These are phyloP conservation scores for Parotocinclus haroldoi DNA, from an alignment of 2,797 vertebrate genomes.

Conservation along the genomic window DNA sequence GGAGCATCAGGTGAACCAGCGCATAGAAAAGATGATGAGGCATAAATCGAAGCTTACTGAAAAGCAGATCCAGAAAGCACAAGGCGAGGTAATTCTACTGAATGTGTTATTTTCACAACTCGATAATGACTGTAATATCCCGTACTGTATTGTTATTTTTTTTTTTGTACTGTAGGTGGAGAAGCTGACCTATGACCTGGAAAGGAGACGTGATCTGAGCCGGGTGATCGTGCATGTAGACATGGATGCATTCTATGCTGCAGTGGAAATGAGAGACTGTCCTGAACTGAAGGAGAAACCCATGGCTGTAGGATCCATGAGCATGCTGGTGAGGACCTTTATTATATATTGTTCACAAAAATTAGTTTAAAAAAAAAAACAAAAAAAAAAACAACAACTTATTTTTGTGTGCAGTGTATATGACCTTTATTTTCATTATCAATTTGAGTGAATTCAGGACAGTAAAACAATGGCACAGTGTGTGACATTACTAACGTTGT, in stretches of 20 bases:
- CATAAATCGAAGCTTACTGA: constrained; percentile 83
- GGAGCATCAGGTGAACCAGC: constrained; percentile 89
- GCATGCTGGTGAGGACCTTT: constrained; percentile 83
- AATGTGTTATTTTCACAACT: no score
- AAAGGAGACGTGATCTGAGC: constrained; percentile 78
- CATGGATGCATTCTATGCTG: constrained; percentile 98
- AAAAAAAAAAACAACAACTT: no score
- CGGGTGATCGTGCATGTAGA: constrained; percentile 90
- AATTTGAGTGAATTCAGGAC: no score
- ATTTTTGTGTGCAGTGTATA: no score
- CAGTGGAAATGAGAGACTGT: constrained; percentile 93
- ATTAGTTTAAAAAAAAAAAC: no score
- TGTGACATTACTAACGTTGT: no score
- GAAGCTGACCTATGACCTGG: constrained; percentile 72
- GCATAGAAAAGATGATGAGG: constrained; percentile 89
- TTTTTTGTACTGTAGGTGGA: constrained; percentile 72
- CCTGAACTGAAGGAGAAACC: constrained; percentile 89
- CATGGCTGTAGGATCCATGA: constrained; percentile 94
- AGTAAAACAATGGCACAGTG: no score
- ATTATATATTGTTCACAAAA: constrained; percentile 2
- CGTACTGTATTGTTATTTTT: not conserved
- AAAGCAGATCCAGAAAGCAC: constrained; percentile 81
- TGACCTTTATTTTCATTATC: no score
- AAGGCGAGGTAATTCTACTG: constrained; percentile 59
- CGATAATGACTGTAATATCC: not conserved